Percentiles rank a stretch among this genome's conserved stretches.
phyloP scores from a whole-genome alignment of 2,797 vertebrate genomes.

The Myotis findleyi region DNA sequence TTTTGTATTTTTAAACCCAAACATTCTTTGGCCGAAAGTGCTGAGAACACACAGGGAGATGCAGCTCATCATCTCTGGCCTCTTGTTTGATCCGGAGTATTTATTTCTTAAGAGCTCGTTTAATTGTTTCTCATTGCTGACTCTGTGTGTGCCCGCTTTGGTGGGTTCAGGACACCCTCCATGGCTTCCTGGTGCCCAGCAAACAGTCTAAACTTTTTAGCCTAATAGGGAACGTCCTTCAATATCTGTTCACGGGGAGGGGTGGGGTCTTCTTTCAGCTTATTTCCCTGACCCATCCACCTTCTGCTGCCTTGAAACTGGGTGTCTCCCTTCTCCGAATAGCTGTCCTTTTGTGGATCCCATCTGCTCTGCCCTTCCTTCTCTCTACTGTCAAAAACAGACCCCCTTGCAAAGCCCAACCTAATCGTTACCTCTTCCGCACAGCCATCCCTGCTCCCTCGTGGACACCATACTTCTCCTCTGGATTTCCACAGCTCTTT shows the following conservation, averaged over 20 bases:
- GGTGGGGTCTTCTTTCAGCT: background rate
- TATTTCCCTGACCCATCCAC: background rate
- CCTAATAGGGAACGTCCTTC: background rate
- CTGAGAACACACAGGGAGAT: background rate
- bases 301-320: background rate
- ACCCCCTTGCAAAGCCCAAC: background rate
- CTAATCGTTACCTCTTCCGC: background rate
- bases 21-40: background rate
- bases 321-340: background rate
- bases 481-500: background rate
- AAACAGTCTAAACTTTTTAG: background rate
- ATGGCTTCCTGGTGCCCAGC: background rate
- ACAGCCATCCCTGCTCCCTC: background rate
- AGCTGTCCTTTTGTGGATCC: background rate
- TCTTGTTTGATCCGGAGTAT: background rate
- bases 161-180: background rate
- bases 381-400: background rate
- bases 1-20: slow-evolving; percentile 40
- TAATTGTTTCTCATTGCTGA: background rate
- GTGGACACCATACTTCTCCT: background rate
- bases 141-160: background rate
- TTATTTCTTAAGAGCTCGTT: background rate
- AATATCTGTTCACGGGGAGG: background rate
- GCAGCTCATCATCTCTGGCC: background rate
- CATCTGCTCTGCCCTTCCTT: background rate